Evolutionary conservation across 2,888 invertebrate genomes (phyloP).

Genomic region (Drosophila lutescens): DNA sequence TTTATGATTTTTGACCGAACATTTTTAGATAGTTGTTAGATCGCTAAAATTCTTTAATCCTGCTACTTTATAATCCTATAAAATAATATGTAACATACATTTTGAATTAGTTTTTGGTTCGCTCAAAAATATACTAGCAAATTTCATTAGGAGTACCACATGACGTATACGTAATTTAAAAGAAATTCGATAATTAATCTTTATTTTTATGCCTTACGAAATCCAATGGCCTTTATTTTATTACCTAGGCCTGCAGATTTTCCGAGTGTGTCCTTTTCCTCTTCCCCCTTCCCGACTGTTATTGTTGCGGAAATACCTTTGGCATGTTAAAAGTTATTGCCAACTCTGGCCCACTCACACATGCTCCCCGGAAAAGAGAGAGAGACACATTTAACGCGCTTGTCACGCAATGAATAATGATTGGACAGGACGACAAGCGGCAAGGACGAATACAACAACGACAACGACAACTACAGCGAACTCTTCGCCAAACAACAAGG

Average conservation of each 20-base stretch:
- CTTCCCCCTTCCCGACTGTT: conserved; percentile 19
- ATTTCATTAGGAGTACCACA: not conserved
- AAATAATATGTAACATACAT: too few relatives aligned
- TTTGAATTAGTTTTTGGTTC: too few relatives aligned
- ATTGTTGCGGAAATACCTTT: conserved; percentile 62
- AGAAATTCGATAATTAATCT: not conserved
- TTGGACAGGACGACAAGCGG: conserved; percentile 53
- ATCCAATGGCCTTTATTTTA: not conserved
- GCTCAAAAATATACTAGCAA: too few relatives aligned
- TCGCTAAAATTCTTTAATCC: too few relatives aligned
- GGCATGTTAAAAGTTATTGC: conserved; percentile 71
- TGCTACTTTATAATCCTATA: too few relatives aligned
- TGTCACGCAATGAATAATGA: conserved; percentile 80
- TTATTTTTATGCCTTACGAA: not conserved
- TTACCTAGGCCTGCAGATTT: conserved; percentile 7
- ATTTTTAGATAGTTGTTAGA: too few relatives aligned
- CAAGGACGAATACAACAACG: conserved; percentile 15
- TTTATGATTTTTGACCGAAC: too few relatives aligned
- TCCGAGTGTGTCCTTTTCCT: conserved; percentile 30
- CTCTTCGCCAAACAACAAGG: conserved; percentile 16
- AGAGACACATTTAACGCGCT: conserved; percentile 66
- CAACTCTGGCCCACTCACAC: conserved; percentile 45
- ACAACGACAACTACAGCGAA: conserved; percentile 21
- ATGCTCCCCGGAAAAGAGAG: conserved; percentile 8
- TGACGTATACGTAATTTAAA: not conserved